Evolutionary conservation across 2,797 vertebrate species (phyloP), one percentile per base, ranked within the genome.

Genomic region (Pteronotus mesoamericanus): DNA sequence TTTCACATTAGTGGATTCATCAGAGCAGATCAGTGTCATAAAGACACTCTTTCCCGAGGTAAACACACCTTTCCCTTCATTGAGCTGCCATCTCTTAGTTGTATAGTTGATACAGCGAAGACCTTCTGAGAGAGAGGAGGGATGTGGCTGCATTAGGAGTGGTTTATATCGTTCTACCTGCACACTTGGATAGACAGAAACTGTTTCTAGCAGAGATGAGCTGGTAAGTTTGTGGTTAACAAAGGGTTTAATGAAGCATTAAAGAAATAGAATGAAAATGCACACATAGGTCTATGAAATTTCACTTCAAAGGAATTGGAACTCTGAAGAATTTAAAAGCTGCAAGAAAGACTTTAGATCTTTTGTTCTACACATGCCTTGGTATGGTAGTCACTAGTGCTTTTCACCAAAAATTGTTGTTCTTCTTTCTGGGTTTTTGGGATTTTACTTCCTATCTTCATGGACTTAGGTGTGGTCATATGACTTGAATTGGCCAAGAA

Each of bases 1-100:
- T 98, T 98, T 98, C 98, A 97, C 93, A 97, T 99, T 99, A 98
- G 98, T 98, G 97, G 97, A 98, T 98, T 98, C 98, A 98, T 98
- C 98, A 98, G 98, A 98, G 98, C 98, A 98, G 97, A 98, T 98
- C 94, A 85, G 97, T 98, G 98, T 98, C 98, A 98, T 98, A 98
- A 98, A 98, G 98, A 98, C 96, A 97, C 96, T 96, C 64, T 98
- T 98, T 98, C 96, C 97, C 86, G 98, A 97, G 97, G 97, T 98
- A 98, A 98, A 98, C 97, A 97, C 97, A 98, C 96, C 97, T 98
- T 98, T 98, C 97, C 95, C 97, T 98, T 98, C 97, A 97, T 91
- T 94, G 97, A 98, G 96, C 68, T 98, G 86, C 97, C 97, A 97
- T 97, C 64, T 97, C 92, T 97, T 94, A 88, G 92, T 97, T 98